Conservation (phyloP, 2,888 invertebrate species). For the Agriopis marginaria region DNA sequence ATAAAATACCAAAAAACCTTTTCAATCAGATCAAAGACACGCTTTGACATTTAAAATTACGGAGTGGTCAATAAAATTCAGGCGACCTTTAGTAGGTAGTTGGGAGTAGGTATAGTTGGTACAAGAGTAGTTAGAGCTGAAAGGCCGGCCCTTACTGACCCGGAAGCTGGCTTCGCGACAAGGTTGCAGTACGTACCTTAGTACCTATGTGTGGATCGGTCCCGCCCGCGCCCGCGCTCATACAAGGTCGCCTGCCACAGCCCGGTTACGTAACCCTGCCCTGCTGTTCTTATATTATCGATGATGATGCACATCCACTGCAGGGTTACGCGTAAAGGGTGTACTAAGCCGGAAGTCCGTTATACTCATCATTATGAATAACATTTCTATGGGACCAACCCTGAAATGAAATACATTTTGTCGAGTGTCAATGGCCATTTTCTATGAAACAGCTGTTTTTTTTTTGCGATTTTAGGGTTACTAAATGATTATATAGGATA, state of each 20-base stretch:
- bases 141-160: conserved; percentile 78
- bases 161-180: conserved; percentile 80
- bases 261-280: conserved; percentile 74
- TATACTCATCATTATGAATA: too few species aligned
- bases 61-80: conserved; percentile 37
- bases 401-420: too few species aligned
- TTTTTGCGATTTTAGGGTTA: too few species aligned
- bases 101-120: conserved; percentile 26
- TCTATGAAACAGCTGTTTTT: too few species aligned
- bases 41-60: conserved; percentile 38
- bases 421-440: too few species aligned
- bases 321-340: background rate
- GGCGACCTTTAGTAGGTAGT: conserved; percentile 43
- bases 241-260: conserved; percentile 60
- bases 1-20: conserved; percentile 13
- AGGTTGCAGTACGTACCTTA: conserved; percentile 62
- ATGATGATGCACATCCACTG: conserved; percentile 42
- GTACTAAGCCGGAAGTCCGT: too few species aligned
- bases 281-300: conserved; percentile 58
- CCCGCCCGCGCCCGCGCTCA: conserved; percentile 56
- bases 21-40: conserved; percentile 29
- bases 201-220: conserved; percentile 44
- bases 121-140: conserved; percentile 52
- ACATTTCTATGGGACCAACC: too few species aligned
- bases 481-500: too few species aligned